These are phyloP conservation scores for Drosophila anomelani DNA, from an alignment of 2,888 invertebrate genomes.

Conservation along the genomic window DNA sequence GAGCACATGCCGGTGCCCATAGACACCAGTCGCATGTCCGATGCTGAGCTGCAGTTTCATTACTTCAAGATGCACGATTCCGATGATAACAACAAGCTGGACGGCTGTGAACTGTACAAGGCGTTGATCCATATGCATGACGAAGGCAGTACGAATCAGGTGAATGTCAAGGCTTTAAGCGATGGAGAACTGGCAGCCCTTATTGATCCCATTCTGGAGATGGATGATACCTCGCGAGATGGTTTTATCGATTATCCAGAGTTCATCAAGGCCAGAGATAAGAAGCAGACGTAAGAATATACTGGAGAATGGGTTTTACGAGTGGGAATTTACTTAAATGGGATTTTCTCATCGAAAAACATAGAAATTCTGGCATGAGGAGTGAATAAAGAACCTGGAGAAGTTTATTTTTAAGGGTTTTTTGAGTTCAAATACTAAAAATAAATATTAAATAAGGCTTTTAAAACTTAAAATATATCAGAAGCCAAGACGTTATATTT, in stretches of 20 bases:
- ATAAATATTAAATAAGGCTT: too few relatives aligned
- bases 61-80: slow-evolving; percentile 99
- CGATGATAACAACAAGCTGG: slow-evolving; percentile 97
- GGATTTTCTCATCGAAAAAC: background rate
- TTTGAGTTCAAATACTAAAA: too few relatives aligned
- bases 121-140: slow-evolving; percentile 98
- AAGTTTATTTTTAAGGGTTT: background rate
- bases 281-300: slow-evolving; percentile 82
- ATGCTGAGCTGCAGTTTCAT: slow-evolving; percentile 97
- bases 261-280: slow-evolving; percentile 95
- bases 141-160: slow-evolving; percentile 88
- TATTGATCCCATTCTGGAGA: slow-evolving; percentile 95
- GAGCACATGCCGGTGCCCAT: slow-evolving; percentile 97
- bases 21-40: slow-evolving; percentile 96
- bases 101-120: slow-evolving; percentile 97
- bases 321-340: background rate
- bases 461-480: too few relatives aligned
- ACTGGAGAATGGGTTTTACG: background rate
- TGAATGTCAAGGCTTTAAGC: slow-evolving; percentile 91
- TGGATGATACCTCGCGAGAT: slow-evolving; percentile 95
- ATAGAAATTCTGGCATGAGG: background rate
- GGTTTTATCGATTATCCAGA: slow-evolving; percentile 98
- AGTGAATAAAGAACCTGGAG: background rate
- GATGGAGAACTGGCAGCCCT: slow-evolving; percentile 93
- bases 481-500: too few relatives aligned